phyloP scores from a whole-genome alignment of 2,888 invertebrate species.

The Fabriciana adippe region DNA sequence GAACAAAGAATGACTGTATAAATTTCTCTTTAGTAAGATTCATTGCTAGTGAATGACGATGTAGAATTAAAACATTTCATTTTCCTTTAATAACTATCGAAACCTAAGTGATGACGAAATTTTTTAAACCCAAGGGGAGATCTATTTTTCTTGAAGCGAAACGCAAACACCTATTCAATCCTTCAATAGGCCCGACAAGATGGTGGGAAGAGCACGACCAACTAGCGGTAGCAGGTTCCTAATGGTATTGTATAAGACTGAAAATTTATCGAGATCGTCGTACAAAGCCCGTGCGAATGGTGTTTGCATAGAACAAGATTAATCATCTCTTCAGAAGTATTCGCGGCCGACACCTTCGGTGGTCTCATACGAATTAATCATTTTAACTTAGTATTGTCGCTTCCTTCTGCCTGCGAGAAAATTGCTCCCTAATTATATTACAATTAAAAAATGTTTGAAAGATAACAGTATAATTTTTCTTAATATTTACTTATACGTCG shows the following conservation, averaged over 20 bases:
- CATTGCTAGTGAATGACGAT: slow-evolving; percentile 77
- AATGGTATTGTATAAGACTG: slow-evolving; percentile 79
- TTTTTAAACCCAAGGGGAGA: slow-evolving; percentile 74
- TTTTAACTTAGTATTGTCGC: slow-evolving; percentile 78
- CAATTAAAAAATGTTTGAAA: slow-evolving; percentile 77
- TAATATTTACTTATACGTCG: slow-evolving; percentile 41
- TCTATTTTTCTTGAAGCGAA: slow-evolving; percentile 73
- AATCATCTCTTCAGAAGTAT: slow-evolving; percentile 70
- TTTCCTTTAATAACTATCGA: slow-evolving; percentile 77
- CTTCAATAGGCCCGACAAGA: slow-evolving; percentile 74
- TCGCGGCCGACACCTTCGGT: slow-evolving; percentile 59
- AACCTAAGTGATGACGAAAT: slow-evolving; percentile 76
- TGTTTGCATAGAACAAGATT: slow-evolving; percentile 77
- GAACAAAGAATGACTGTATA: slow-evolving; percentile 73
- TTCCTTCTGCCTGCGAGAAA: slow-evolving; percentile 69
- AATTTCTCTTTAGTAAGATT: slow-evolving; percentile 61
- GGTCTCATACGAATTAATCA: slow-evolving; percentile 78
- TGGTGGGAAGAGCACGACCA: slow-evolving; percentile 67
- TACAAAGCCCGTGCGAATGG: slow-evolving; percentile 64
- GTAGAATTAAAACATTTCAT: slow-evolving; percentile 79
- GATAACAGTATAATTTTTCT: slow-evolving; percentile 71
- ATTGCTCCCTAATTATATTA: slow-evolving; percentile 77
- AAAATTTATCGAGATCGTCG: slow-evolving; percentile 73
- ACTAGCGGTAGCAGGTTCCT: slow-evolving; percentile 79
- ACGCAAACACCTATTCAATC: slow-evolving; percentile 82